A percentile compares a stretch with the other conserved stretches of the same genome.
phyloP scores from a whole-genome alignment of 2,888 invertebrate genomes.

The Pantelozetes paolii region DNA sequence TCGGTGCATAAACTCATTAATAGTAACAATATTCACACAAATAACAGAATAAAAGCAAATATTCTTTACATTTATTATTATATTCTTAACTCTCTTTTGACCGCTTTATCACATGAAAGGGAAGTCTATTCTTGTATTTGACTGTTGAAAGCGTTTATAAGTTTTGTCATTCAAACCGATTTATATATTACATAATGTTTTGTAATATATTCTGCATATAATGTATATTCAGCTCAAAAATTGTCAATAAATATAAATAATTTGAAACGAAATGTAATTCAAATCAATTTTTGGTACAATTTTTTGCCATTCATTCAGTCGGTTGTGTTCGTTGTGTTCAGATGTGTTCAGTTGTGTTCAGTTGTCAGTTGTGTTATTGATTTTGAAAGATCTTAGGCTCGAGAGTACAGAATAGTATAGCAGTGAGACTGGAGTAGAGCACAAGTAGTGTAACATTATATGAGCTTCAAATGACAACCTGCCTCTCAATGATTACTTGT shows the following conservation, averaged over 20 bases:
- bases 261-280: slow-evolving; percentile 18
- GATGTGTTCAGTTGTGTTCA: background rate
- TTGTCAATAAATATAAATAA: slow-evolving; percentile 25
- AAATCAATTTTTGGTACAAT: slow-evolving; percentile 31
- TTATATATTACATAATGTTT: background rate
- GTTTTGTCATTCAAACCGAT: slow-evolving; percentile 11
- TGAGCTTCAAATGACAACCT: slow-evolving; percentile 33
- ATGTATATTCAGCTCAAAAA: background rate
- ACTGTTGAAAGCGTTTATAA: background rate
- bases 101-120: slow-evolving; percentile 12
- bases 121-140: background rate
- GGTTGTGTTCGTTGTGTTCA: background rate
- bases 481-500: slow-evolving; percentile 18
- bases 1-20: slow-evolving; percentile 25
- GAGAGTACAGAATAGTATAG: background rate
- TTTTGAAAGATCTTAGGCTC: slow-evolving; percentile 14
- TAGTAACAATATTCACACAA: slow-evolving; percentile 17
- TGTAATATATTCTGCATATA: background rate
- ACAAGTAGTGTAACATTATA: slow-evolving; percentile 14
- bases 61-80: slow-evolving; percentile 7
- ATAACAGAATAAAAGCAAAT: slow-evolving; percentile 14
- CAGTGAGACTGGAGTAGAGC: background rate
- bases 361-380: slow-evolving; percentile 27
- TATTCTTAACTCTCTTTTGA: background rate
- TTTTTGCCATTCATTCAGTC: slow-evolving; percentile 4